Evolutionary conservation across 1,140 invertebrate genomes (phyloP), one percentile per base, ranked within the genome.

Genomic region (Drosophila eugracilis): DNA sequence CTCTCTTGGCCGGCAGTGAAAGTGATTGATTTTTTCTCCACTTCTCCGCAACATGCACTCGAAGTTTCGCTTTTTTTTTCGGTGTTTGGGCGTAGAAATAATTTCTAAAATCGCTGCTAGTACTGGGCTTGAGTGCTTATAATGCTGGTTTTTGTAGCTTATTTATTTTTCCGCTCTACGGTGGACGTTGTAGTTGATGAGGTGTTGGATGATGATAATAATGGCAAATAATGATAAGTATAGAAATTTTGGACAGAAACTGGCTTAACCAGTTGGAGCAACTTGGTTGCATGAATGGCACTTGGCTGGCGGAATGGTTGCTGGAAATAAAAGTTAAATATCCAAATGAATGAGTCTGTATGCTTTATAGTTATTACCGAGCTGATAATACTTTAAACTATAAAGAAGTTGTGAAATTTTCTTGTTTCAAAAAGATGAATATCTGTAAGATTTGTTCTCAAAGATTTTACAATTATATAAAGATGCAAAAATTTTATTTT

Each of bases 21-120:
- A 84, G 80, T 84, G 81, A 84, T 84, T 85, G 80, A 84, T 84
- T 86, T 85, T 85, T 63, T 26, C 24, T 28, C 32, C 17, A 39
- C 53, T 39, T 59, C 59, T 52, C 49, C 54, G 6, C 58, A 28
- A 41, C 36, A 52, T 48, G 72, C 63, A 72, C 66, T 80, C 17
- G n/a, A 73, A 65, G 55, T 85, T 84, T 84, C 72, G 80, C 66
- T 79, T 84, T 78, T 32, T 28, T 76, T 66, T 67, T 70, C 39
- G 30, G 49, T 47, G 49, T 41, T 70, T 69, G 52, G 49, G 45
- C 36, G 37, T 58, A 78, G 34, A 78, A 54, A 78, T 63, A 79
- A 71, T 79, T 76, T 80, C 72, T 80, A 79, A 58, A 53, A 34
- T 65, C 45, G 45, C 34, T 28, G 62, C 34, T 30, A 24, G 59